Evolutionary conservation across 2,888 invertebrate genomes (phyloP).

Genomic region (Ormia ochracea): DNA sequence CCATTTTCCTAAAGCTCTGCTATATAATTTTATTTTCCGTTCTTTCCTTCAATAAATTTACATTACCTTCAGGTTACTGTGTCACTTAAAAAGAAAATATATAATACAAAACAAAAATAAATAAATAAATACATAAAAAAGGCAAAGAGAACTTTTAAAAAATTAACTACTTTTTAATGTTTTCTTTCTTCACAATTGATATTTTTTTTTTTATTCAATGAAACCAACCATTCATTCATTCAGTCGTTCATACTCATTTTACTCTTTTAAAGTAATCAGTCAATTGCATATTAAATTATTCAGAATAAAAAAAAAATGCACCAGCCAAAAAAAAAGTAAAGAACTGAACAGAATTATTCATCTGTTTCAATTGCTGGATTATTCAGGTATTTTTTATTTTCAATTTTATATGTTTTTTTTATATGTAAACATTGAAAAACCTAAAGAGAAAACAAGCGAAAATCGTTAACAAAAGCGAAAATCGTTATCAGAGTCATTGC

Average conservation of each 20-base stretch:
- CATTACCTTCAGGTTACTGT: conserved; percentile 52
- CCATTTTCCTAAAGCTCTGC: no score
- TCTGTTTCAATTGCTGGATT: conserved; percentile 17
- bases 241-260: conserved; percentile 19
- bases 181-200: conserved; percentile 6
- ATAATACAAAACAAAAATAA: no score
- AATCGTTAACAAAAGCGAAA: no score
- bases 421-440: no score
- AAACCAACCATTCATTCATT: conserved; percentile 4
- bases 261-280: conserved; percentile 48
- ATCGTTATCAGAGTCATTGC: no score
- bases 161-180: conserved; percentile 9
- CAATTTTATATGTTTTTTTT: conserved; percentile 11
- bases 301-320: neutral
- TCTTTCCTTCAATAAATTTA: conserved; percentile 23
- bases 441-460: no score
- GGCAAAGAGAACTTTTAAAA: neutral
- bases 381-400: neutral
- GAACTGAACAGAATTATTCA: conserved; percentile 19
- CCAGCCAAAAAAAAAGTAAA: neutral
- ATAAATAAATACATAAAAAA: no score
- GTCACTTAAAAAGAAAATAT: conserved; percentile 6
- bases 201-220: conserved; percentile 5
- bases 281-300: conserved; percentile 55
- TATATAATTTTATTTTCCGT: neutral